Evolutionary conservation across 2,797 vertebrate species (phyloP).

Genomic region (Aphelocoma californica): DNA sequence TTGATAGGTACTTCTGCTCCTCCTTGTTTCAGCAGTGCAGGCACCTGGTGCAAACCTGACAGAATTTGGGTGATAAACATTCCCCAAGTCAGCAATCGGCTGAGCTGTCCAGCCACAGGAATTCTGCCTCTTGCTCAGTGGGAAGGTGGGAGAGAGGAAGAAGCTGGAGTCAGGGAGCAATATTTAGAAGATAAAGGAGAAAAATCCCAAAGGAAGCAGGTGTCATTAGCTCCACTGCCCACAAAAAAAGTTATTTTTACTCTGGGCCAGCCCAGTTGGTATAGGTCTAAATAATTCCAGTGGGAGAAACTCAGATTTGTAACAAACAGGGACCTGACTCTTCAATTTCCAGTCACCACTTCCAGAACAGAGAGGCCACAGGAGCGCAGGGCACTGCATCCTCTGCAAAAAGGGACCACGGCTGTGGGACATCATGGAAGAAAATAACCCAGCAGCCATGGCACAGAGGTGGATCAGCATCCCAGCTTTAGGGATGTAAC

Average conservation of each 20-base stretch:
- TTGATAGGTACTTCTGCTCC: neutral
- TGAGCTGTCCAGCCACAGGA: neutral
- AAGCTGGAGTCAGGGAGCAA: neutral
- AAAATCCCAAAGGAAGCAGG: slow-evolving; percentile 2
- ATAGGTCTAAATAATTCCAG: neutral
- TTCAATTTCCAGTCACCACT: neutral
- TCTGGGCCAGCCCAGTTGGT: neutral
- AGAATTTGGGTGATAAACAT: neutral
- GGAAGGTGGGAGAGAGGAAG: neutral
- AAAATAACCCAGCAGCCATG: neutral
- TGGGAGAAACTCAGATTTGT: neutral
- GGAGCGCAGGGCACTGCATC: neutral
- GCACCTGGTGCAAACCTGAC: neutral
- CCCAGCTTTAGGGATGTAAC: neutral
- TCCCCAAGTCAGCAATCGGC: neutral
- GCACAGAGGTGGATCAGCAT: neutral
- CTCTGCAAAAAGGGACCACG: neutral
- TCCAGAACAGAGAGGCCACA: neutral
- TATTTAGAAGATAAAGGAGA: neutral
- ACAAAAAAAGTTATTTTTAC: slow-evolving; percentile 9
- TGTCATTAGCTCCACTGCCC: slow-evolving; percentile 10
- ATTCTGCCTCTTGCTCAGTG: neutral
- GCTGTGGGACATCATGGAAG: neutral
- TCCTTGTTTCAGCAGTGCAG: neutral
- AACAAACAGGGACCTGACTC: neutral